phyloP scores from a whole-genome alignment of 2,797 vertebrate genomes.

The Halcyon chelicuti region DNA sequence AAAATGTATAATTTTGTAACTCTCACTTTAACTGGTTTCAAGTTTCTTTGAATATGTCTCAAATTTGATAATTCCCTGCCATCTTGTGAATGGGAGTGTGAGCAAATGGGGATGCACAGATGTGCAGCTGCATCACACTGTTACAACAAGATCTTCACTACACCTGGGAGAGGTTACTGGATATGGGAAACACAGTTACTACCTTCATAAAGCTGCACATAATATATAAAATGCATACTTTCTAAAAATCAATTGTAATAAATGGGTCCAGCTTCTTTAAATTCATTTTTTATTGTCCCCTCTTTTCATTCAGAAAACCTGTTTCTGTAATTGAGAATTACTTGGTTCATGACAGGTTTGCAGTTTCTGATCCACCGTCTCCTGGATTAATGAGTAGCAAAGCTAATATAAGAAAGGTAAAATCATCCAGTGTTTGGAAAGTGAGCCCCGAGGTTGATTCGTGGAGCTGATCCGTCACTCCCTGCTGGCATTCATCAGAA shows the following conservation, averaged over 20 bases:
- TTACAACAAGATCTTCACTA: background rate
- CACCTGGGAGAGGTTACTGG: background rate
- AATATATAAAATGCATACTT: background rate
- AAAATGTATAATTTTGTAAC: background rate
- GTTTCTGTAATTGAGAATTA: background rate
- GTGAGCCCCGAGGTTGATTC: background rate
- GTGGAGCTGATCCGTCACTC: background rate
- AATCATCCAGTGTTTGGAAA: background rate
- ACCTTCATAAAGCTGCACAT: background rate
- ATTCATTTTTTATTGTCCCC: background rate
- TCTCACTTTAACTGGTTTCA: background rate
- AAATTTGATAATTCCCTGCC: background rate
- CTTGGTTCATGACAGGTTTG: background rate
- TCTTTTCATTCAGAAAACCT: background rate
- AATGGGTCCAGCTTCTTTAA: background rate
- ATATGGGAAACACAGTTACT: background rate
- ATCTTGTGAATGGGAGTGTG: background rate
- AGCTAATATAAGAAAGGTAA: background rate
- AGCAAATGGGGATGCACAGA: background rate
- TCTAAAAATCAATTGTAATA: background rate
- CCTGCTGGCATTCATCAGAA: background rate
- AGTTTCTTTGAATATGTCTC: background rate
- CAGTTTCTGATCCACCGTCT: background rate
- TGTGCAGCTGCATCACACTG: background rate
- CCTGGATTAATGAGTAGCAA: background rate